Percentiles rank a stretch among this genome's conserved stretches.
phyloP scores from a whole-genome alignment of 92 coral and sea anemone genomes.

The Palythoa grandiflora region DNA sequence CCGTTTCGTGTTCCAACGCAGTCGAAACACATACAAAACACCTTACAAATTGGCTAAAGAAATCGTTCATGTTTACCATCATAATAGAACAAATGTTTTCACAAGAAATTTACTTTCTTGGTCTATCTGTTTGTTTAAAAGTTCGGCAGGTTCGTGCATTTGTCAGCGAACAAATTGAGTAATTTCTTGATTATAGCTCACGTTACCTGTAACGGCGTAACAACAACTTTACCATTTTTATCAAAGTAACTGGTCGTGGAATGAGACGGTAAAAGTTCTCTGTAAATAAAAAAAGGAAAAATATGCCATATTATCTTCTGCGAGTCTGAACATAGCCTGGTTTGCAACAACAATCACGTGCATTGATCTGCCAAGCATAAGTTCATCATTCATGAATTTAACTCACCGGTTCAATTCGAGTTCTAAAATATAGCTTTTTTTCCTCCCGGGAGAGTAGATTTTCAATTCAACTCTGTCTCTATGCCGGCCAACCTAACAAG shows the following conservation, averaged over 20 bases:
- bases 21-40: too few relatives aligned
- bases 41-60: background rate
- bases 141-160: background rate
- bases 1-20: too few relatives aligned
- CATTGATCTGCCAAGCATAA: background rate
- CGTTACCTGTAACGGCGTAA: constrained; percentile 33
- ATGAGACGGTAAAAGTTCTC: constrained; percentile 28
- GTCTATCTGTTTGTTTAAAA: background rate
- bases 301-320: background rate
- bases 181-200: background rate
- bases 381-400: background rate
- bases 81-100: background rate
- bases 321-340: background rate
- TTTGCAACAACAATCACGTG: background rate
- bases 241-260: constrained; percentile 8
- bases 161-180: too few relatives aligned
- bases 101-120: background rate
- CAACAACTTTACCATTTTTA: background rate
- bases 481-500: constrained; percentile 29
- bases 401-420: constrained; percentile 37
- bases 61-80: background rate
- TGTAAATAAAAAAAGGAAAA: background rate
- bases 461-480: constrained; percentile 9
- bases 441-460: constrained; percentile 26
- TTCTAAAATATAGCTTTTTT: constrained; percentile 8